Evolutionary conservation across 2,888 invertebrate genomes (phyloP), one percentile per base, ranked within the genome.

Genomic region (Platycheirus rosarum): DNA sequence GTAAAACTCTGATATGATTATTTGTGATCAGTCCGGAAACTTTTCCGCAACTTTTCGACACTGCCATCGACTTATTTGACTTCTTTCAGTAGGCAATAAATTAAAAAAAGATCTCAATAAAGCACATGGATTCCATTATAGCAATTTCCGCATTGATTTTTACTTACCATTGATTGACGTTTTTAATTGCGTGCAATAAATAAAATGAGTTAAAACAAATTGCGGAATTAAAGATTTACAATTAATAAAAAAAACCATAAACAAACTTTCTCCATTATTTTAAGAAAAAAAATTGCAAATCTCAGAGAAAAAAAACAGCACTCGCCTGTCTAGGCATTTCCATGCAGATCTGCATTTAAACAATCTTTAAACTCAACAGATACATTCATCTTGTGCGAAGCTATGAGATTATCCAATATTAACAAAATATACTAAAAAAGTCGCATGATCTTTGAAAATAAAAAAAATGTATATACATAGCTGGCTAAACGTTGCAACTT

Each of bases 61-160:
- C n/a, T n/a, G n/a, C n/a, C n/a, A n/a, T n/a, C n/a, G n/a, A n/a
- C n/a, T n/a, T n/a, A n/a, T n/a, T n/a, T n/a, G n/a, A n/a, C n/a
- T n/a, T n/a, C n/a, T n/a, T n/a, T n/a, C n/a, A n/a, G n/a, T n/a
- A n/a, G n/a, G n/a, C n/a, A n/a, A n/a, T n/a, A n/a, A 23, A 23
- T 23, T 23, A 23, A 23, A 16, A 37, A 20, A 37, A 55, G 13
- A 40, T 23, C 13, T 20, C 13, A 8, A 23, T 20, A 20, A 23
- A 14, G 2, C 4, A 18, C n/a, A 14, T 57, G 26, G 7, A 23
- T 9, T 32, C 26, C 35, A 55, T 49, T 51, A 63, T 55, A 75
- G 35, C 14, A 13, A 18, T 48, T 80, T 80, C 80, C 80, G 75
- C 66, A 62, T 75, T 74, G 60, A 69, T 20, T 35, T n/a, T 49